Evolutionary conservation across 2,113 vertebrate genomes (phyloP).

Genomic region (Passer montanus): DNA sequence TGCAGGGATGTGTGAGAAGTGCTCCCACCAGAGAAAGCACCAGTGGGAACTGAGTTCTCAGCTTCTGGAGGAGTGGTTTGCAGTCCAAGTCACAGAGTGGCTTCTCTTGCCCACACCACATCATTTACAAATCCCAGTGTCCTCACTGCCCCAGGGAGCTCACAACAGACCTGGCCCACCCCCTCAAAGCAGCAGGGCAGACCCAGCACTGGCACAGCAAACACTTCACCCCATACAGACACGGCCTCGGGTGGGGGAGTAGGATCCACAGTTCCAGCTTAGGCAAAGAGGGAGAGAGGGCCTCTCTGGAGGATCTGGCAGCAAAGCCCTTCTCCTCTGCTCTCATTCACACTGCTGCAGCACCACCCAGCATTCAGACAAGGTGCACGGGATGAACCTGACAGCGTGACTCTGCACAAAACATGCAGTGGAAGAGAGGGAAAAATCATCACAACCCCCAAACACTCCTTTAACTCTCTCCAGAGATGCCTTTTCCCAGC

Average conservation of each 20-base stretch:
- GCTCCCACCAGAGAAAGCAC: neutral
- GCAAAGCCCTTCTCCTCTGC: neutral
- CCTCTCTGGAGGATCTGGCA: neutral
- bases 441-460: neutral
- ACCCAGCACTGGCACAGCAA: neutral
- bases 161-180: neutral
- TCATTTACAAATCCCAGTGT: neutral
- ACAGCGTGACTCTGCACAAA: neutral
- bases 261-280: neutral
- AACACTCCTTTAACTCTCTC: neutral
- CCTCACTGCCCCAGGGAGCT: neutral
- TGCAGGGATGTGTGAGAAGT: neutral
- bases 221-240: neutral
- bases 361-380: neutral
- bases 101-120: neutral
- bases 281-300: neutral
- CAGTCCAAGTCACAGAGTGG: neutral
- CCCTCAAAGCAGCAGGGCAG: neutral
- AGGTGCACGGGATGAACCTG: neutral
- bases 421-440: rapidly evolving
- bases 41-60: neutral
- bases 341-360: neutral
- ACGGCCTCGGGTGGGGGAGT: rapidly evolving
- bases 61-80: neutral
- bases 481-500: neutral